Conservation (phyloP, 2,113 vertebrate genomes). For the Serinus canaria region DNA sequence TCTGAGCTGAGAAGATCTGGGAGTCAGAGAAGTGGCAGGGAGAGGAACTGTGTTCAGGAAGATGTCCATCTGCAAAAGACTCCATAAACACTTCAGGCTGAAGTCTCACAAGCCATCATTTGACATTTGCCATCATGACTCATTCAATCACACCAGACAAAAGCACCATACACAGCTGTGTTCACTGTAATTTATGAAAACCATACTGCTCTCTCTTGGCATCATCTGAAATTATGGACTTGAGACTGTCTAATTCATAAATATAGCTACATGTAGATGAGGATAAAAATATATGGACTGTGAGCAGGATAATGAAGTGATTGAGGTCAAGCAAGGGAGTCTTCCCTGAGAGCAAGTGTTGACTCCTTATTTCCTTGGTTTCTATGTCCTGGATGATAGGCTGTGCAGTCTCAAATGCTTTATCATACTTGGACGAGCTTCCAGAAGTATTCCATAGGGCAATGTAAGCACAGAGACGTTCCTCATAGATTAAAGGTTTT, state of each 20-base stretch:
- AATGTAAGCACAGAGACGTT: not conserved
- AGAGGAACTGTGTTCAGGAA: not conserved
- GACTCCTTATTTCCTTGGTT: not conserved
- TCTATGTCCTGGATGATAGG: not conserved
- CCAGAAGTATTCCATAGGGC: not conserved
- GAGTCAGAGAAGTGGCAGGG: not conserved
- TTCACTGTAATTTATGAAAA: conserved; percentile 14
- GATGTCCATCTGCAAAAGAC: not conserved
- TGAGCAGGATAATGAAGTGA: not conserved
- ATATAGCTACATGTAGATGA: not conserved
- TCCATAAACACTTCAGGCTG: not conserved
- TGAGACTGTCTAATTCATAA: not conserved
- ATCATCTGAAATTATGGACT: not conserved
- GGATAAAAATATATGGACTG: not conserved
- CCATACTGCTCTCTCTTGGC: not conserved
- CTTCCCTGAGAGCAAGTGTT: not conserved
- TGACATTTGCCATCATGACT: not conserved
- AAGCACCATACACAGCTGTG: not conserved
- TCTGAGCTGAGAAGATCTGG: not conserved
- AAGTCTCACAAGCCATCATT: not conserved
- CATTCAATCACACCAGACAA: not conserved
- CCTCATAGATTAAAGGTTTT: not conserved
- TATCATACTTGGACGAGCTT: not conserved
- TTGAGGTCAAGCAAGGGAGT: not conserved
- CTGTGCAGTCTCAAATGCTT: not conserved